Evolutionary conservation across 2,797 vertebrate genomes (phyloP).

Genomic region (Schizopygopsis pylzovi): DNA sequence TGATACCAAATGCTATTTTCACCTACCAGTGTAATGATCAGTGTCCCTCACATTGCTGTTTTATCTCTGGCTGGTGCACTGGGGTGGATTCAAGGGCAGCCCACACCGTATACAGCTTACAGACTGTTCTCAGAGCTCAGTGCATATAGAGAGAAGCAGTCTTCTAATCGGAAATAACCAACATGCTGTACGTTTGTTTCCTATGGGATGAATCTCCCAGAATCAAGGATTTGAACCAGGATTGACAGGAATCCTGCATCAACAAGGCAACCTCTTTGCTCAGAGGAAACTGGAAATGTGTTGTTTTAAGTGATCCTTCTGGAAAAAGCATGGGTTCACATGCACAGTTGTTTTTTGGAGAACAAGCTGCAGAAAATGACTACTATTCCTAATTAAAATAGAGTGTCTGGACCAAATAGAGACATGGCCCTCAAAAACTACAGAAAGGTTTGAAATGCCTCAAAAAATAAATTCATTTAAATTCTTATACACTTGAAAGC

Average conservation of each 20-base stretch:
- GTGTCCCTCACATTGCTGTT: constrained; percentile 71
- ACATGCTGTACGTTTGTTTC: constrained; percentile 34
- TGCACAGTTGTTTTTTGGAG: constrained; percentile 16
- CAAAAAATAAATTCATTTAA: constrained; percentile 44
- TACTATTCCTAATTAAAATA: not conserved
- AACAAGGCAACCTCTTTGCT: constrained; percentile 18
- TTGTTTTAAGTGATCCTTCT: constrained; percentile 3
- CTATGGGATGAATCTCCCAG: constrained; percentile 23
- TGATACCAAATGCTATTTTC: constrained; percentile 76
- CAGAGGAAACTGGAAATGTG: not conserved
- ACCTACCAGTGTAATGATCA: constrained; percentile 76
- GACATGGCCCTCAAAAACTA: not conserved
- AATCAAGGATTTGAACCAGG: constrained; percentile 16
- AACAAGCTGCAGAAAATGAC: constrained; percentile 3
- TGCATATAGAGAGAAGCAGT: constrained; percentile 33
- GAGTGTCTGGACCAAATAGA: not conserved
- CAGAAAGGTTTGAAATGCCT: constrained; percentile 54
- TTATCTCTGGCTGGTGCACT: constrained; percentile 59
- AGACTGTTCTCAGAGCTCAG: constrained; percentile 46
- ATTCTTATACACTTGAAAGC: constrained; percentile 45
- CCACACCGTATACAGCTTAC: constrained; percentile 60
- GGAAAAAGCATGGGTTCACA: not conserved
- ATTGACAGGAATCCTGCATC: not conserved
- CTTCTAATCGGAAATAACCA: constrained; percentile 30
- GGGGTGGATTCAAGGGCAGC: constrained; percentile 72